These are phyloP conservation scores for Lasioglossum morio DNA, from an alignment of 2,888 invertebrate genomes.

Conservation along the genomic window DNA sequence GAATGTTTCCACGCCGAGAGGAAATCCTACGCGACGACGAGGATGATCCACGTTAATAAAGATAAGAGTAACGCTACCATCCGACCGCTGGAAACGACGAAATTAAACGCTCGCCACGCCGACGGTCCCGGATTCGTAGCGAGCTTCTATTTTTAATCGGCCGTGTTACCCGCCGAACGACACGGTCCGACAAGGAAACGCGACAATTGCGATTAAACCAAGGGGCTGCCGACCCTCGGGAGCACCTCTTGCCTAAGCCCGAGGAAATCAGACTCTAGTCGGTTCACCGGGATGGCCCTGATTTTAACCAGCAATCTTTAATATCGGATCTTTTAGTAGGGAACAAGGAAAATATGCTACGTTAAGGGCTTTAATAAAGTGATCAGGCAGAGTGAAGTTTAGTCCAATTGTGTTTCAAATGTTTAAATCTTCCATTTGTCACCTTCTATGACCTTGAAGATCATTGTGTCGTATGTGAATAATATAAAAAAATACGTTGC, in stretches of 20 bases:
- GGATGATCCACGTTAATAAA: constrained; percentile 59
- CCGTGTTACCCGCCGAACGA: constrained; percentile 19
- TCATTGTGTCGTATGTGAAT: too few species aligned
- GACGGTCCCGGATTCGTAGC: constrained; percentile 35
- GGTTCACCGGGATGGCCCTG: neutral
- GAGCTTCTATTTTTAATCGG: constrained; percentile 48
- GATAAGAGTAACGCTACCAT: constrained; percentile 51
- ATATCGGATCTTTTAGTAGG: neutral
- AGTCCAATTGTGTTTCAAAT: too few species aligned
- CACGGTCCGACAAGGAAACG: constrained; percentile 22
- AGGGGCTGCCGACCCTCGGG: neutral
- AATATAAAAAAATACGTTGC: too few species aligned
- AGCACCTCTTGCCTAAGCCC: neutral
- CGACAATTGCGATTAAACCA: constrained; percentile 27
- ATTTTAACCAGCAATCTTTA: neutral
- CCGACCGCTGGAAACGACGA: constrained; percentile 10
- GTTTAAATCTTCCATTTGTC: too few species aligned
- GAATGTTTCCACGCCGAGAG: constrained; percentile 34
- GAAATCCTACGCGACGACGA: constrained; percentile 29
- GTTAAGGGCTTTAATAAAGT: neutral
- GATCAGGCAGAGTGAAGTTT: too few species aligned
- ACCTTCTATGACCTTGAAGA: too few species aligned
- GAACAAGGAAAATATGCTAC: neutral
- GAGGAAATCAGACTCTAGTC: neutral
- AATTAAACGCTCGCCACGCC: constrained; percentile 55